Evolutionary conservation across 1,140 invertebrate species (phyloP), one percentile per base, ranked within the genome.

Genomic region (Xylocopa sonorina): DNA sequence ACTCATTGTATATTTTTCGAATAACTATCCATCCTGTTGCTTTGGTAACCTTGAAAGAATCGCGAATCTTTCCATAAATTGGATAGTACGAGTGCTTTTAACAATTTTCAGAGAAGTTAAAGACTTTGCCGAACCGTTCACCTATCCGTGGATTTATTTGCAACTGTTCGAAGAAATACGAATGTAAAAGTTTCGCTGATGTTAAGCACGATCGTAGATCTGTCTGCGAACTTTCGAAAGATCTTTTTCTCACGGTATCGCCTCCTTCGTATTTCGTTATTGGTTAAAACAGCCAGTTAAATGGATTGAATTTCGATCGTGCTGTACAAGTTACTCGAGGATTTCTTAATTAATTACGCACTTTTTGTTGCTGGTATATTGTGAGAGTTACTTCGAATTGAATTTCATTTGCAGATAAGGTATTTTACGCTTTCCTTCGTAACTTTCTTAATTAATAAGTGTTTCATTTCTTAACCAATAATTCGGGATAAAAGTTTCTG

Each of bases 151-250:
- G 51, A 69, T 69, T 55, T 41, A 69, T 38, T 41, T 27, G 7
- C 34, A 55, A 27, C 50, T 29, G 66, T 69, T 69, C 50, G 9
- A 55, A 50, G 46, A 50, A 69, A 7, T 41, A 41, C 24, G 50
- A 69, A 69, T 69, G 34, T 41, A 55, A 55, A 69, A 69, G 67
- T 69, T 69, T 55, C n/a, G 24, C 10, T 1, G 7, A 4, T 34
- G 50, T 69, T 69, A 53, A 34, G 9, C 34, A 24, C 24, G 67
- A 69, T 69, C n/a, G 34, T 21, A 41, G 50, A 38, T 55, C 24
- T 53, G 34, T 69, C 34, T 53, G 34, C 4, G 6, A 53, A 69
- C 50, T 69, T 69, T 55, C 24, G n/a, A 21, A 43, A 12, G 16
- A 69, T 41, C 34, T 69, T 41, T 38, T 41, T 38, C 21, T 18